These are phyloP conservation scores for Condylostylus longicornis DNA, from an alignment of 1,140 invertebrate genomes.

Conservation along the genomic window DNA sequence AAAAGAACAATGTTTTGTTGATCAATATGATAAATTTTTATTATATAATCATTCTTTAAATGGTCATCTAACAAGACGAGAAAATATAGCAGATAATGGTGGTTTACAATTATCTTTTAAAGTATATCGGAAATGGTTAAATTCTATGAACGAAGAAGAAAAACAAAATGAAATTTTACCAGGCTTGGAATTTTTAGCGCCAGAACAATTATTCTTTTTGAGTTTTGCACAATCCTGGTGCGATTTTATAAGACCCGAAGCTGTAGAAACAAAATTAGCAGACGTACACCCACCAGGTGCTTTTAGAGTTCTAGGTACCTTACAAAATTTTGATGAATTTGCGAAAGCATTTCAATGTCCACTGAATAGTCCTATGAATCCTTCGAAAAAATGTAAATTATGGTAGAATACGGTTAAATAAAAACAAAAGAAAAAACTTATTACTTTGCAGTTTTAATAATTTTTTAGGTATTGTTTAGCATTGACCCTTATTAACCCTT, in stretches of 20 bases:
- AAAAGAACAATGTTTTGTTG: slow-evolving; percentile 55
- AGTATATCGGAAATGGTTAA: slow-evolving; percentile 33
- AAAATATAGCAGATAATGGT: slow-evolving; percentile 70
- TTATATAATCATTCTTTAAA: slow-evolving; percentile 34
- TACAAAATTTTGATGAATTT: slow-evolving; percentile 51
- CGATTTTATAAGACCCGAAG: slow-evolving; percentile 63
- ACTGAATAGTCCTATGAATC: slow-evolving; percentile 42
- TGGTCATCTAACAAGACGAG: slow-evolving; percentile 45
- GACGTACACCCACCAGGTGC: slow-evolving; percentile 37
- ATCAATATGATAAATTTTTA: slow-evolving; percentile 42
- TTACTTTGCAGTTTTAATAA: too few species aligned
- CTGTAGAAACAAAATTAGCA: slow-evolving; percentile 20
- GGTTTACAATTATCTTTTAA: slow-evolving; percentile 73
- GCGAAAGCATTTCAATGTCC: slow-evolving; percentile 47
- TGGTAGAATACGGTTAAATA: too few species aligned
- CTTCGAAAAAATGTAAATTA: slow-evolving; percentile 33
- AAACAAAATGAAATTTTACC: slow-evolving; percentile 35
- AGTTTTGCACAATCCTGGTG: slow-evolving; percentile 39
- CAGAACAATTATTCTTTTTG: slow-evolving; percentile 43
- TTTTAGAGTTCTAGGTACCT: slow-evolving; percentile 47
- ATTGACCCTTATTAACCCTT: too few species aligned
- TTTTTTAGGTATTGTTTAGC: too few species aligned
- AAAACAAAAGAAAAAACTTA: too few species aligned
- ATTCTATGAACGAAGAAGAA: slow-evolving; percentile 30
- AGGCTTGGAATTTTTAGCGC: slow-evolving; percentile 34